Evolutionary conservation across 64 coral and sea anemone species (phyloP).

Genomic region (Dendrophyllia cribrosa): DNA sequence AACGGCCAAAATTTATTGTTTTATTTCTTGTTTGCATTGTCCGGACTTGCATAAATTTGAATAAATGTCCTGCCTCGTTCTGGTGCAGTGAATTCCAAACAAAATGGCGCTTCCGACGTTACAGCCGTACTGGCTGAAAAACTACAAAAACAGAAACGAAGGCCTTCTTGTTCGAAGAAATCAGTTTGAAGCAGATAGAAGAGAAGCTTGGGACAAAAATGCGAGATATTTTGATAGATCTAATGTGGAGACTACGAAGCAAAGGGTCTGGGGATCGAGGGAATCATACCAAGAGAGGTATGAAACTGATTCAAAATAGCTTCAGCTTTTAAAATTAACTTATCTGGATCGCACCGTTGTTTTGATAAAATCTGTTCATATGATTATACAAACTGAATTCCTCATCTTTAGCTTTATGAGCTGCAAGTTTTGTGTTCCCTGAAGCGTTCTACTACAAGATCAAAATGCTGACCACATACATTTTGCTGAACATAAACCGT

Average conservation of each 20-base stretch:
- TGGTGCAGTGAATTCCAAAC: constrained; percentile 16
- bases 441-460: no score
- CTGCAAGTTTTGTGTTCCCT: no score
- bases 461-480: no score
- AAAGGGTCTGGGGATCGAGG: constrained; percentile 94
- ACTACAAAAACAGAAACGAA: constrained; percentile 92
- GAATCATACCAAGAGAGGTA: constrained; percentile 88
- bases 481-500: no score
- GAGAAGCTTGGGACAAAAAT: constrained; percentile 92
- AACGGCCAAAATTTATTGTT: background rate
- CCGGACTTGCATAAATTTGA: background rate
- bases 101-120: constrained; percentile 99
- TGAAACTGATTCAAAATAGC: background rate
- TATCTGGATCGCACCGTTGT: no score
- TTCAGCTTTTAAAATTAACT: no score
- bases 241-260: constrained; percentile 93
- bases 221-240: constrained; percentile 91
- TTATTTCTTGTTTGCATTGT: background rate
- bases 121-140: constrained; percentile 99
- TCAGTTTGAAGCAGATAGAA: constrained; percentile 97
- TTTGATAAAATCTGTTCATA: no score
- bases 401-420: no score
- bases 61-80: constrained; percentile 15
- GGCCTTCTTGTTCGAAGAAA: constrained; percentile 89
- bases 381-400: no score